phyloP scores from a whole-genome alignment of 2,113 vertebrate genomes.

The Prunella himalayana region DNA sequence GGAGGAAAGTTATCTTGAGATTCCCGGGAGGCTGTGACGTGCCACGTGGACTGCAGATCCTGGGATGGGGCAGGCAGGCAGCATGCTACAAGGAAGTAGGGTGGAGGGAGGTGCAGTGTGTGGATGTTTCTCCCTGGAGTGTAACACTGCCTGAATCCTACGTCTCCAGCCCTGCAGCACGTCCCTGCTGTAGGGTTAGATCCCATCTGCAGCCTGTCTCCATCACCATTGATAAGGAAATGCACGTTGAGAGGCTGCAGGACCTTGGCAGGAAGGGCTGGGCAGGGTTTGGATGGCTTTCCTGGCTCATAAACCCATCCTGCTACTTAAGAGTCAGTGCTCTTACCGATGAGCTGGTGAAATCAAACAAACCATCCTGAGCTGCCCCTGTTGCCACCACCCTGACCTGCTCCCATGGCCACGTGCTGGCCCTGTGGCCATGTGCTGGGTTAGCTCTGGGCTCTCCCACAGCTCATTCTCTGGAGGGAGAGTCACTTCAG shows the following conservation, averaged over 20 bases:
- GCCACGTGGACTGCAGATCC: background rate
- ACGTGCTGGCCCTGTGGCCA: background rate
- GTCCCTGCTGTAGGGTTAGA: background rate
- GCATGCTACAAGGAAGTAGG: background rate
- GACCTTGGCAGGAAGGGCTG: background rate
- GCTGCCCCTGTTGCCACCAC: background rate
- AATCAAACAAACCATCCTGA: background rate
- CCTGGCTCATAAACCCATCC: background rate
- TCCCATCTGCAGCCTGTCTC: background rate
- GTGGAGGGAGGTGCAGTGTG: background rate
- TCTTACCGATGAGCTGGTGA: background rate
- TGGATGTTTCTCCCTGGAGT: background rate
- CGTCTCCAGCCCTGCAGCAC: background rate
- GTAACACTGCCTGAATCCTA: background rate
- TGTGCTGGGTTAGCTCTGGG: background rate
- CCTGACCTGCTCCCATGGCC: accelerated
- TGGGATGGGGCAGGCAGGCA: accelerated
- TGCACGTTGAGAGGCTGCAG: background rate
- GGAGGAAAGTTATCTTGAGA: background rate
- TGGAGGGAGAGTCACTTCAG: background rate
- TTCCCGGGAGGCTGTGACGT: background rate
- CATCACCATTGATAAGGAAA: background rate
- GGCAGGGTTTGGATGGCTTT: background rate
- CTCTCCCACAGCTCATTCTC: background rate
- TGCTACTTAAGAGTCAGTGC: background rate